Base-by-base conservation (phyloP, 2,888 invertebrate species). In the Stegophylla sp. region DNA sequence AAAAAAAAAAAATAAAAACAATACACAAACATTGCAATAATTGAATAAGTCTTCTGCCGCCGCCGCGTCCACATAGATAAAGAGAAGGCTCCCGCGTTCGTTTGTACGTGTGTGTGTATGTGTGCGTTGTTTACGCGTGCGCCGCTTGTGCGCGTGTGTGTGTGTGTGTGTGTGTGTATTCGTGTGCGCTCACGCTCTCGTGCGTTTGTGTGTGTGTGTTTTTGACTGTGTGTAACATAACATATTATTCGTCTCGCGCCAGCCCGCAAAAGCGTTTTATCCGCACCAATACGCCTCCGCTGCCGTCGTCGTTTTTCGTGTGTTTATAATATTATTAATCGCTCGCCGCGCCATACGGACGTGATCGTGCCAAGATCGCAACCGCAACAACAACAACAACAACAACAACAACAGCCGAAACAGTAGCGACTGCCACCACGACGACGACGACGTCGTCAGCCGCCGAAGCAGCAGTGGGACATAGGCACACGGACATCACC, bases 321-420 rank as follows among this genome's bases (percentile, higher is more conserved):
- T 51, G 20, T 20, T 9, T 7, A 34, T 34, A n/a, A n/a, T 7
- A 34, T 7, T 7, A 34, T 34, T 34, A n/a, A 34, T 34, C 34
- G 34, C 20, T 28, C 71, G 72, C 34, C 71, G 72, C 34, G 72
- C 56, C 41, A 72, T 72, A 72, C 56, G 56, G 51, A 72, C 56
- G 67, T 15, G 71, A 13, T 5, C 45, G 45, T 66, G 64, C 64
- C 75, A 76, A 76, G 45, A 56, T 5, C n/a, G 28, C 61, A 7
- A 61, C 53, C 1, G 17, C 53, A 4, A 20, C 61, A 15, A 4
- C 17, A 48, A n/a, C 53, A 9, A 53, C 53, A 9, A 53, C 53
- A 53, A 7, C 53, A 5, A 20, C 61, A 3, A 7, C 34, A n/a
- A 75, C 48, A 48, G 45, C 51, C 28, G 41, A 3, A 64, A 64